Evolutionary conservation across 2,888 invertebrate species (phyloP), one percentile per base, ranked within the genome.

Genomic region (Elegia similella): DNA sequence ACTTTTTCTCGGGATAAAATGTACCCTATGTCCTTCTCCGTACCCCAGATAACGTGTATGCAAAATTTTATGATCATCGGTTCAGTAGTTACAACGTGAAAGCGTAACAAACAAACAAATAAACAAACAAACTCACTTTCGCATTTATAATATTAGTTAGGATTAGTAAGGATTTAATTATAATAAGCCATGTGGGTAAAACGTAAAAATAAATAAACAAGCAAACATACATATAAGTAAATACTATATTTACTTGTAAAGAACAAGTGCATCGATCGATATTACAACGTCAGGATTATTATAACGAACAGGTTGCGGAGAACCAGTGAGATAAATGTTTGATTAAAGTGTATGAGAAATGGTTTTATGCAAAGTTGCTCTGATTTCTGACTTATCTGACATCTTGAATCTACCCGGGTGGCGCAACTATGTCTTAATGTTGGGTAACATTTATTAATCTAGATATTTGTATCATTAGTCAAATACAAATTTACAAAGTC

Each of bases 371-470:
- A 32, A 50, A 50, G 32, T 12, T 50, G 50, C 17, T 50, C 50
- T 50, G 50, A 50, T 50, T 50, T 50, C 50, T 32, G 15, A 50
- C 38, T 50, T 50, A 50, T 50, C 50, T 50, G 48, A 50, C 38
- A 34, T 10, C 34, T 34, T 16, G 50, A 17, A 50, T 50, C 50
- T 15, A 10, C 48, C 15, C 34, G 34, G 16, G 50, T 50, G 48
- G 48, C 16, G 50, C 50, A 50, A 34, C 34, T 32, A 34, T 38
- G 17, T 50, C 50, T 38, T 50, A 48, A 48, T 48, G 30, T 15
- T 48, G 15, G 7, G 8, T 30, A 30, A 48, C 47, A 30, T 48
- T 10, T 13, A 29, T 48, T 7, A 43, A 43, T 13, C 13, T 43
- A n/a, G n/a, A 13, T 42, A 43, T 43, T 15, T 43, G 7, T 43